Percentiles rank a stretch among this genome's conserved stretches.
phyloP scores from a whole-genome alignment of 2,113 vertebrate species.

The Menura novaehollandiae region DNA sequence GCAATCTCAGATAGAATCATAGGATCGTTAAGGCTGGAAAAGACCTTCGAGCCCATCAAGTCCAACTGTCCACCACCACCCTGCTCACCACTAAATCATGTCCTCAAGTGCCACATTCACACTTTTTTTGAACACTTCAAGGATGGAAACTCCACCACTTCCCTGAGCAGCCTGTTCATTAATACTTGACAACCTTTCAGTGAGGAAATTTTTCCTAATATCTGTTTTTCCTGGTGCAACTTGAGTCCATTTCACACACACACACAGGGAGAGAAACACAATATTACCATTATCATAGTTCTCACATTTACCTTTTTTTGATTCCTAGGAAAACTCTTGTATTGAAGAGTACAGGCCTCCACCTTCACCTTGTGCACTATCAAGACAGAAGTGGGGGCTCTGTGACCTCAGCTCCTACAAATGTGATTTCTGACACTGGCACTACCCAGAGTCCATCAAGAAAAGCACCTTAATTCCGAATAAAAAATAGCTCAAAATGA shows the following conservation, averaged over 20 bases:
- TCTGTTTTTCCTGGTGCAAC: too few relatives aligned
- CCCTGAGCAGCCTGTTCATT: not conserved
- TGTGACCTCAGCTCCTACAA: not conserved
- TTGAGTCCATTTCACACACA: not conserved
- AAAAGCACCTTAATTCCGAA: not conserved
- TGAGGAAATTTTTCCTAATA: fast-evolving
- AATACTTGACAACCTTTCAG: not conserved
- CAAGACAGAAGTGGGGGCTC: not conserved
- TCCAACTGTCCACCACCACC: too few relatives aligned
- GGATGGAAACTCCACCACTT: not conserved
- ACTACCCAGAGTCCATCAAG: not conserved
- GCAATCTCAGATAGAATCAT: not conserved
- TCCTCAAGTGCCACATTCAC: not conserved
- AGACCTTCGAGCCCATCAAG: not conserved
- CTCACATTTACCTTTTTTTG: not conserved
- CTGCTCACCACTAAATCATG: fast-evolving
- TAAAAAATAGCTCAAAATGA: fast-evolving
- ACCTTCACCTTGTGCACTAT: not conserved
- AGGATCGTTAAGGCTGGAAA: fast-evolving
- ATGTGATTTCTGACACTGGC: not conserved
- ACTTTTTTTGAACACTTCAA: fast-evolving
- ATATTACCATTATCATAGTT: fast-evolving
- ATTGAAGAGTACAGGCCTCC: not conserved
- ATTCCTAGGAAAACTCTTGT: not conserved
- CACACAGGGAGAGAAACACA: fast-evolving